A percentile compares a stretch with the other conserved stretches of the same genome.
Evolutionary conservation across 2,113 vertebrate species (phyloP).

Genomic region (Pterocles gutturalis): DNA sequence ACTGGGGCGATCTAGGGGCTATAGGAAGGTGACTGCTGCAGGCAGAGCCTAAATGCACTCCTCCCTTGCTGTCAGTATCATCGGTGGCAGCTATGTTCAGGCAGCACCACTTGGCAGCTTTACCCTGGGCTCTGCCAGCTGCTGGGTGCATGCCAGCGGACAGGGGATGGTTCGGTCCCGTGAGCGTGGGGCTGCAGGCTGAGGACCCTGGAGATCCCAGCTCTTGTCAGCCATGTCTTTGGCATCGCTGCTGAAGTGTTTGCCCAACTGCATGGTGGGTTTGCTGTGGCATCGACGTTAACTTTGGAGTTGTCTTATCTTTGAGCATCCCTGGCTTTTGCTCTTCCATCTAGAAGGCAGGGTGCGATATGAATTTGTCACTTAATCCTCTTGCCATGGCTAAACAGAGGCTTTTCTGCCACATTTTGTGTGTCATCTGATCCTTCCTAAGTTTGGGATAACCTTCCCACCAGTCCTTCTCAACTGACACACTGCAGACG

Average conservation of each 20-base stretch:
- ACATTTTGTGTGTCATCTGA: neutral
- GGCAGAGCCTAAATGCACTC: neutral
- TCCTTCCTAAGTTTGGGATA: neutral
- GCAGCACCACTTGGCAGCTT: fast-evolving
- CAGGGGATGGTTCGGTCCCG: neutral
- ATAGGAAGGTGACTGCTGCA: neutral
- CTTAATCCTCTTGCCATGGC: neutral
- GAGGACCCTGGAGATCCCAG: neutral
- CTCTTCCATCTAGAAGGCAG: neutral
- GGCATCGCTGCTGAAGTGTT: neutral
- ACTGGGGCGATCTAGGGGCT: neutral
- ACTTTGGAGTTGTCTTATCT: neutral
- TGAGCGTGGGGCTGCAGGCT: neutral
- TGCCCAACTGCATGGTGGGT: neutral
- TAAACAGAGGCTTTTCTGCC: neutral
- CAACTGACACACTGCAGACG: neutral
- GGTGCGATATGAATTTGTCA: neutral
- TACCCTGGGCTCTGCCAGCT: neutral
- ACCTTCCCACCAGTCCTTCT: neutral
- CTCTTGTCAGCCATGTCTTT: neutral
- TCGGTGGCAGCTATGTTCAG: neutral
- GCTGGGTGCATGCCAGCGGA: fast-evolving
- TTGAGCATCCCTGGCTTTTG: neutral
- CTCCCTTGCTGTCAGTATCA: neutral
- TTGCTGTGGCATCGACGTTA: neutral